Evolutionary conservation across 2,113 vertebrate species (phyloP), one percentile per base, ranked within the genome.

Genomic region (Gobiocypris rarus): DNA sequence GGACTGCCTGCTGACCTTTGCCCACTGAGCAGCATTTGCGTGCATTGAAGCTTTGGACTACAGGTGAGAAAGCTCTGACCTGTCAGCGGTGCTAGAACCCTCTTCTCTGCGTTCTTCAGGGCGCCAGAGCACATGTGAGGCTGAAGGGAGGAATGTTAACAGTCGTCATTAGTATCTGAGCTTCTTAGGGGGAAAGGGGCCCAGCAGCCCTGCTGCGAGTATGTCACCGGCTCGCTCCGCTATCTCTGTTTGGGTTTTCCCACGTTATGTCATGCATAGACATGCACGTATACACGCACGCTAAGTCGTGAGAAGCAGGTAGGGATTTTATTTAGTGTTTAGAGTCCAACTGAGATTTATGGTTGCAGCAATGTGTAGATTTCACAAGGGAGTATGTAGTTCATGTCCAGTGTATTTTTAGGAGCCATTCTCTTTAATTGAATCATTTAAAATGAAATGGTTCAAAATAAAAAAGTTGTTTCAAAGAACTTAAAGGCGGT

Each of bases 161-260:
- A 82, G 83, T 58, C 41, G 59, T 88, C 84, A 85, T 85, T 86
- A 86, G 81, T 73, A 85, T 73, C 81, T 83, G 81, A 45, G 56
- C 70, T 75, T 87, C 69, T 78, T 78, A 59, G 63, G 65, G 74
- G 74, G 43, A 43, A 81, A 82, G 78, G 71, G 83, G 84, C 75
- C 84, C 75, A 82, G 50, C 31, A 43, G 59, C 45, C 75, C 81
- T n/a, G 43, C 59, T 83, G 71, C 56, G 78, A 84, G 86, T 76
- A 83, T 81, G 82, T 76, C 86, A 87, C 83, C 10, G 78, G 43
- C 83, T 87, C 75, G 28, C 83, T 52, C 86, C 78, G 78, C 83
- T 85, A 82, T 83, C 87, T 88, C 75, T 88, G 87, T 85, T 85
- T 87, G 86, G 81, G 69, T 80, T 87, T 85, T 88, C 87, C 82